Conservation (phyloP, 2,113 vertebrate genomes). For the Polypterus senegalus region DNA sequence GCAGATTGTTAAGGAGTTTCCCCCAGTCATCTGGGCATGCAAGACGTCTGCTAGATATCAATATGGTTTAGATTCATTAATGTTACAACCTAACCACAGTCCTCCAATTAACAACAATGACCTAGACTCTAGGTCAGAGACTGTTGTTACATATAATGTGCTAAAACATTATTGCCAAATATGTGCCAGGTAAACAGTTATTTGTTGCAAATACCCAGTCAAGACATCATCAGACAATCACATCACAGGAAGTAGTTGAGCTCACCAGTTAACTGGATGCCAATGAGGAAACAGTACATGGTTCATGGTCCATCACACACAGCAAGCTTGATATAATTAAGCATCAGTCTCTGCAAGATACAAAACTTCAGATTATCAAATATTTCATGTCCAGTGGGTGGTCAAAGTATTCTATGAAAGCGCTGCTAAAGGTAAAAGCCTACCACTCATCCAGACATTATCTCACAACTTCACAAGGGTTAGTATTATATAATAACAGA, state of each 20-base stretch:
- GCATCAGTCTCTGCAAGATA: not conserved
- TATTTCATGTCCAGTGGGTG: not conserved
- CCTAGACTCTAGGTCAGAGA: slow-evolving; percentile 4
- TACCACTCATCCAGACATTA: not conserved
- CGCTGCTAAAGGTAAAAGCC: not conserved
- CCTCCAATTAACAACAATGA: slow-evolving; percentile 12
- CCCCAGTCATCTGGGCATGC: slow-evolving; percentile 14
- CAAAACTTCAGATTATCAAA: slow-evolving; percentile 4
- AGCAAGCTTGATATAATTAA: slow-evolving; percentile 8
- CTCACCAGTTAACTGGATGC: slow-evolving; percentile 3
- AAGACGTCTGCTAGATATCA: slow-evolving; percentile 14
- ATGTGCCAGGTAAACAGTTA: slow-evolving; percentile 6
- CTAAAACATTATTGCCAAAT: slow-evolving; percentile 4
- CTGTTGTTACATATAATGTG: slow-evolving; percentile 12
- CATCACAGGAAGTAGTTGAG: not conserved
- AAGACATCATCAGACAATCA: not conserved
- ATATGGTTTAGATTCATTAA: slow-evolving; percentile 5
- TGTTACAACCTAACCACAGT: slow-evolving; percentile 13
- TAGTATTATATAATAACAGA: slow-evolving; percentile 2
- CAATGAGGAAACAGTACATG: not conserved
- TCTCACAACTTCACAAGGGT: slow-evolving; percentile 2
- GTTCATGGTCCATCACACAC: not conserved
- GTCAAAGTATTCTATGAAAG: not conserved
- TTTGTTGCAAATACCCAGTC: slow-evolving; percentile 5
- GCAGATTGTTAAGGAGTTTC: slow-evolving; percentile 14